Conservation (phyloP, 2,888 invertebrate genomes). For the Adelphocoris suturalis region DNA sequence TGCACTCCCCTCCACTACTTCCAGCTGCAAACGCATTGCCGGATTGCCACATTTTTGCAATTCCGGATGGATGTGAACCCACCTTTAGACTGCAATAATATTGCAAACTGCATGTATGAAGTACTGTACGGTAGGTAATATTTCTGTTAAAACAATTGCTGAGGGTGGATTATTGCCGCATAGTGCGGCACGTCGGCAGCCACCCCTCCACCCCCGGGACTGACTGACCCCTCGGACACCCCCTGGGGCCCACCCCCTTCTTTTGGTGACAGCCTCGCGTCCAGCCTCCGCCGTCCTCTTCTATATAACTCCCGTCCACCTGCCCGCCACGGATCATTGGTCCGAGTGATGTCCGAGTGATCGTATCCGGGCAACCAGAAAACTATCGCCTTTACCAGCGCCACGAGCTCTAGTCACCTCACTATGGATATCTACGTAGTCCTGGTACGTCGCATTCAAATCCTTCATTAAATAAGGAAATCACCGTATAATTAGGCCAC, state of each 20-base stretch:
- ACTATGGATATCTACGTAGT: slow-evolving; percentile 62
- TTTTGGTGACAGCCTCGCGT: not conserved
- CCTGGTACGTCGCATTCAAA: slow-evolving; percentile 55
- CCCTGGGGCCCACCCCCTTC: slow-evolving; percentile 27
- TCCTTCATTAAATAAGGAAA: not conserved
- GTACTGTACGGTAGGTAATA: no score
- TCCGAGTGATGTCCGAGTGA: slow-evolving; percentile 63
- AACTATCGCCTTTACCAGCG: not conserved
- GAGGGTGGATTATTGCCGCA: no score
- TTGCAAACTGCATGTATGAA: no score
- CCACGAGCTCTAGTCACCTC: slow-evolving; percentile 23
- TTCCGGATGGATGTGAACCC: no score
- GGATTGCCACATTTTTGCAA: no score
- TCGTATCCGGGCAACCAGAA: not conserved
- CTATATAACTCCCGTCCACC: slow-evolving; percentile 58
- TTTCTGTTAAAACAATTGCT: no score
- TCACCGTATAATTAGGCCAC: not conserved
- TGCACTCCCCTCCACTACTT: no score
- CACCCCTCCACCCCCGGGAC: no score
- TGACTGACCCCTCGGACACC: not conserved
- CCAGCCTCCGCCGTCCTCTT: slow-evolving; percentile 9
- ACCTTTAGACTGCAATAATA: no score
- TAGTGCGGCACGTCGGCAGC: no score
- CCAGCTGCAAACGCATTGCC: no score
- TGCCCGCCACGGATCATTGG: slow-evolving; percentile 69